Evolutionary conservation across 2,113 vertebrate genomes (phyloP), one percentile per base, ranked within the genome.

Genomic region (Chaetorhynchus papuensis): DNA sequence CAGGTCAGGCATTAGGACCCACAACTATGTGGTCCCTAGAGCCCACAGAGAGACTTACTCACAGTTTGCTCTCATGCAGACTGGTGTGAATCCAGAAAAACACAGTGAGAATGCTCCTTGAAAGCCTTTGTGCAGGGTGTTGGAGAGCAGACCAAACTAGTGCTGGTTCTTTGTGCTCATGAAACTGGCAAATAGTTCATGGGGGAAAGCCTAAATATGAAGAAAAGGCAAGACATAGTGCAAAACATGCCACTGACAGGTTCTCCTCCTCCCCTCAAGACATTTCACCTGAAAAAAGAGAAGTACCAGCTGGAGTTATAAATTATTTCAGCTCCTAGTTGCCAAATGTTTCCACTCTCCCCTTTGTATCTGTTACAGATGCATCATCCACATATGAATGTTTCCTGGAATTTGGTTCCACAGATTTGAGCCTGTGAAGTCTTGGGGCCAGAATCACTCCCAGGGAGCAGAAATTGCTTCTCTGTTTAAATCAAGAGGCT

Each of bases 351-450:
- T 94, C 84, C 64, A 83, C 87, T 96, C 89, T 97, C 89, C 81
- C 80, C 78, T 91, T 84, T 94, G 66, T 96, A 81, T 95, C 92
- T 95, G 89, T 95, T 96, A 76, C 87, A 95, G 87, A 95, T 97
- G 93, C 78, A 93, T 96, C 90, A 95, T 93, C 69, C 70, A 66
- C 90, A 95, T 94, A 90, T 74, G 88, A 94, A 88, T 53, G 80
- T 95, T 96, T 95, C 93, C 94, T 94, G 96, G 91, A 95, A 96
- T 91, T 86, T 91, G 24, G 44, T 97, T 97, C 77, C 85, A 95
- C 93, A 91, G 89, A 94, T 96, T 96, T 88, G 80, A 97, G 91
- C 69, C 72, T 96, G 83, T 86, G 85, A 95, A 95, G 94, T 86
- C 95, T 83, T 93, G 83, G 69, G 82, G 77, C 90, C 96, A 97